A percentile compares a stretch with the other conserved stretches of the same genome.
Conservation (phyloP, 1,140 invertebrate species). For the Bombus fervidus region DNA sequence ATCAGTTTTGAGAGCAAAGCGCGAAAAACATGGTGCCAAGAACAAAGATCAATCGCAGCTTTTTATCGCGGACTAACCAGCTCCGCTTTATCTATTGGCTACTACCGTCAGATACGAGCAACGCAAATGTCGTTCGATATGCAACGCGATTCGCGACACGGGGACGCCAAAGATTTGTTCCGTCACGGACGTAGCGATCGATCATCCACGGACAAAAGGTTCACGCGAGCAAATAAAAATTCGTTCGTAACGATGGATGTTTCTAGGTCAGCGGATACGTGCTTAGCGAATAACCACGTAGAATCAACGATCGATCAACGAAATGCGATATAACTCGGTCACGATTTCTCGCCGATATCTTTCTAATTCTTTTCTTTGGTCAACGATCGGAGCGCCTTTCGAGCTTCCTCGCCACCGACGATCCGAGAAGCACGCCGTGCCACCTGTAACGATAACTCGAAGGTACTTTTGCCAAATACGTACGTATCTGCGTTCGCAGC, state of each 20-base stretch:
- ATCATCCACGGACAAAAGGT: neutral
- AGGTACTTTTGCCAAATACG: neutral
- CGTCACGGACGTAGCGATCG: neutral
- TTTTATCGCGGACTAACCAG: neutral
- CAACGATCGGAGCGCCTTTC: neutral
- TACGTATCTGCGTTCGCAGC: neutral
- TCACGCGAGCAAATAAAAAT: neutral
- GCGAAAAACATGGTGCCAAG: neutral
- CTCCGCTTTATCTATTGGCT: fast-evolving
- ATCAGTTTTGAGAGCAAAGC: no score
- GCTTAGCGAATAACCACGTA: neutral
- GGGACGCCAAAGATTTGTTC: no score
- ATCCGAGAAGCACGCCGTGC: neutral
- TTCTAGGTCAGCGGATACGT: neutral
- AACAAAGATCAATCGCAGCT: neutral
- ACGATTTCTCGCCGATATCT: no score
- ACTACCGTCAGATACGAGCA: neutral
- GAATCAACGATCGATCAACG: neutral
- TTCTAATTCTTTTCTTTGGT: no score
- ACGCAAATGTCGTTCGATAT: neutral
- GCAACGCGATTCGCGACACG: no score
- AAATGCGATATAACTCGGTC: no score
- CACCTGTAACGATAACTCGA: neutral
- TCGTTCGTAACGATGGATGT: neutral
- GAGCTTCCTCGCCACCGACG: no score